Base-by-base conservation (phyloP, 2,797 vertebrate genomes). In the Salmo trutta region DNA sequence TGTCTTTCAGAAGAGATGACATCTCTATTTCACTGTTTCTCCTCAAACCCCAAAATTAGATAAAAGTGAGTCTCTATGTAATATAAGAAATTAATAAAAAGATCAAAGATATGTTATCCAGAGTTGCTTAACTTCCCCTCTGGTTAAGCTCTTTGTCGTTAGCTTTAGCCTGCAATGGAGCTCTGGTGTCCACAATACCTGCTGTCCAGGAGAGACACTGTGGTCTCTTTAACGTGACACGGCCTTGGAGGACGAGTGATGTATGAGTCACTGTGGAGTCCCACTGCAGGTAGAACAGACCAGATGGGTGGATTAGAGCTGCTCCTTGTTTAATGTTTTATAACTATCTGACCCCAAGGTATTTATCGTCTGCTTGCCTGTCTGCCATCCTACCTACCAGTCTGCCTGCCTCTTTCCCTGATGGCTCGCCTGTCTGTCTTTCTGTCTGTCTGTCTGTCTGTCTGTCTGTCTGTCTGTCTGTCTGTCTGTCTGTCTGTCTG, bases 221-320 rank as follows among this genome's bases (percentile, higher is more conserved):
- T 27, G 33, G 12, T 27, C 19, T 71, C 53, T 47, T 67, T 69
- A 27, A 27, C 31, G 65, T 33, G 66, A 31, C 71, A 24, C 17
- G 82, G 84, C 90, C 81, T 80, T 85, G 80, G 79, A 86, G 53
- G 56, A 62, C 79, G 78, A 84, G 83, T 90, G 89, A 89, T 89
- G 85, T 81, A 89, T 85, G 88, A 87, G 71, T 15, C 71, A 75
- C 81, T 59, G 79, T 14, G 74, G 79, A 89, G 81, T 73, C 74
- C 82, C 82, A 85, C 83, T 81, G 81, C 81, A 77, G 85, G 82
- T 83, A 53, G 65, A 82, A 67, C 75, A 81, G 77, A 84, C 78
- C 87, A 91, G 79, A 89, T 87, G 85, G 82, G 36, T 52, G 41
- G 12, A n/a, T 33, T 33, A 69, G 67, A 41, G 67, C 86, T 70